These are phyloP conservation scores for Melinaea marsaeus DNA, from an alignment of 2,888 invertebrate genomes.

Conservation along the genomic window DNA sequence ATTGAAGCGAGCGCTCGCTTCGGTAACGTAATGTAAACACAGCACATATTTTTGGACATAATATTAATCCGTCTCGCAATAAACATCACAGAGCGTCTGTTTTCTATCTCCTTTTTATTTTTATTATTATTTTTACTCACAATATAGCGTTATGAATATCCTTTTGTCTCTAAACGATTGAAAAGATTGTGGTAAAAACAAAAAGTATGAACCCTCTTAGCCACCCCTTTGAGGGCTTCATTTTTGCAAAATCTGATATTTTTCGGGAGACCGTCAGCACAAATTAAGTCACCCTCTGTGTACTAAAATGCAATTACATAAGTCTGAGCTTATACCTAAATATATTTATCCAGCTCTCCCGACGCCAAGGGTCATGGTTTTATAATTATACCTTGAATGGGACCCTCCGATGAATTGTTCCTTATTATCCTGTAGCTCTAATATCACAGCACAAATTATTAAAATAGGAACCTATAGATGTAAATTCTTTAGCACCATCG, in stretches of 20 bases:
- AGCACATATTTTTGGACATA: neutral
- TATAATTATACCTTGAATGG: conserved; percentile 2
- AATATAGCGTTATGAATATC: conserved; percentile 4
- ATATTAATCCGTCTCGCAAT: neutral
- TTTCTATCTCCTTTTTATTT: neutral
- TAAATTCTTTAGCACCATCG: too few relatives aligned
- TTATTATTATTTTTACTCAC: neutral
- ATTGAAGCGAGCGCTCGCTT: too few relatives aligned
- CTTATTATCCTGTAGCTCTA: too few relatives aligned
- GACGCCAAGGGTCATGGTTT: conserved; percentile 1
- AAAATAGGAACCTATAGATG: too few relatives aligned
- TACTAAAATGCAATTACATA: conserved; percentile 9
- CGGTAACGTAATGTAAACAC: too few relatives aligned
- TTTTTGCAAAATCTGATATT: conserved; percentile 21
- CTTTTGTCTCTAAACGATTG: conserved; percentile 2
- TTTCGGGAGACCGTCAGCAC: conserved; percentile 21
- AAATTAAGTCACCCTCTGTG: conserved; percentile 22
- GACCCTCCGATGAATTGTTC: neutral
- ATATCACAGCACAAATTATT: too few relatives aligned
- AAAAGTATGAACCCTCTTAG: conserved; percentile 14
- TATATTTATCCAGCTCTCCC: neutral
- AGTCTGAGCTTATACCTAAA: conserved; percentile 1
- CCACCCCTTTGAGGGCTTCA: conserved; percentile 26
- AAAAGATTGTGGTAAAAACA: conserved; percentile 11
- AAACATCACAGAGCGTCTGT: neutral